phyloP scores from a whole-genome alignment of 2,797 vertebrate genomes.

The Fundulus diaphanus region DNA sequence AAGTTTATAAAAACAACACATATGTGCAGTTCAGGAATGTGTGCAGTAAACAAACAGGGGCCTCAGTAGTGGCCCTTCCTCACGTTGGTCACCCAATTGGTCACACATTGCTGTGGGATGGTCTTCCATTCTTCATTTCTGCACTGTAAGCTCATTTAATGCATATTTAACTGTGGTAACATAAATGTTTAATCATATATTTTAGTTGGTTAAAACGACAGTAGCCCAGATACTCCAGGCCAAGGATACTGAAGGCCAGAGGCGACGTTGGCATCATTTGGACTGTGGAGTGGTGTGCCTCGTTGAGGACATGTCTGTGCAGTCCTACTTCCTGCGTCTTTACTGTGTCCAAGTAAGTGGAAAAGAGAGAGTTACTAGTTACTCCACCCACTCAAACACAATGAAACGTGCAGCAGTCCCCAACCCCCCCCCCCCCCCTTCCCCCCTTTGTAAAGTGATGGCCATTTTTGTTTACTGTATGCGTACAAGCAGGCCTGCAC shows the following conservation, averaged over 20 bases:
- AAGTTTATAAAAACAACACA: too few species aligned
- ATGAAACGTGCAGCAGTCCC: background rate
- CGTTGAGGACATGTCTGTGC: conserved; percentile 36
- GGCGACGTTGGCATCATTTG: conserved; percentile 28
- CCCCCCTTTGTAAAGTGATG: background rate
- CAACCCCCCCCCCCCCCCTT: background rate
- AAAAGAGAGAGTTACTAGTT: background rate
- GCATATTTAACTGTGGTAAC: background rate
- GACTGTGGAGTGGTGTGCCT: conserved; percentile 55
- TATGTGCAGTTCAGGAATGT: too few species aligned
- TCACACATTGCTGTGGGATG: too few species aligned
- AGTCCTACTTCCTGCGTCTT: conserved; percentile 54
- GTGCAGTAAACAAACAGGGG: too few species aligned
- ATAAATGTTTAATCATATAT: conserved; percentile 7
- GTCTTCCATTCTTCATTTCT: too few species aligned
- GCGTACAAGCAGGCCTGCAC: background rate
- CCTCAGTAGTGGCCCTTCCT: too few species aligned
- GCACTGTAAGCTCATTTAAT: too few species aligned
- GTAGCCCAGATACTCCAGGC: conserved; percentile 56
- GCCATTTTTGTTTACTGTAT: background rate
- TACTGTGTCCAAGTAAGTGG: conserved; percentile 52
- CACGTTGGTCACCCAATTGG: too few species aligned
- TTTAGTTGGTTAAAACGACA: conserved; percentile 59
- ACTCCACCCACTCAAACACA: background rate
- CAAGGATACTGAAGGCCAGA: background rate